These are phyloP conservation scores for Nibea albiflora DNA, from an alignment of 2,113 vertebrate species.

Conservation along the genomic window DNA sequence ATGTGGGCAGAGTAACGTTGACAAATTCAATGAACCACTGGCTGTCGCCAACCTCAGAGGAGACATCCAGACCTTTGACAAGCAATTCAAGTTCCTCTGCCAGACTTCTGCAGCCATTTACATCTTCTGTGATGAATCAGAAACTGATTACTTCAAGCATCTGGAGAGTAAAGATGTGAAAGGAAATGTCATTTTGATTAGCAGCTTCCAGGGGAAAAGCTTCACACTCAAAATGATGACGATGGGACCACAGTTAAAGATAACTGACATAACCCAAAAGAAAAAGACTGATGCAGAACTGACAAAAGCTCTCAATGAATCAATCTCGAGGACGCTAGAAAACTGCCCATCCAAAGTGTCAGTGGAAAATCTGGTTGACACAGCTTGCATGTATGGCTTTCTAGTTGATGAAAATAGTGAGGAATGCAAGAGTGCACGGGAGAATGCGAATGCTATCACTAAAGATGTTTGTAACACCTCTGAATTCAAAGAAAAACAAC, in stretches of 20 bases:
- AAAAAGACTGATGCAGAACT: conserved; percentile 57
- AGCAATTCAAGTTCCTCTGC: conserved; percentile 79
- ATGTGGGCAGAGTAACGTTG: conserved; percentile 30
- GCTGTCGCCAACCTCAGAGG: conserved; percentile 79
- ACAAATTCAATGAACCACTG: conserved; percentile 73
- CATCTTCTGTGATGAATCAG: conserved; percentile 74
- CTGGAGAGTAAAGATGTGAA: conserved; percentile 46
- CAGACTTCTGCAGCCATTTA: conserved; percentile 79
- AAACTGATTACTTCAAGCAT: conserved; percentile 57
- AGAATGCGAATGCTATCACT: conserved; percentile 57
- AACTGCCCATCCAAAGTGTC: conserved; percentile 5
- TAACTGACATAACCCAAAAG: conserved; percentile 13
- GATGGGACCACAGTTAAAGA: conserved; percentile 25
- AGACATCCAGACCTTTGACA: conserved; percentile 66
- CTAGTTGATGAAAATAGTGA: conserved; percentile 67
- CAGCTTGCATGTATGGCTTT: conserved; percentile 58
- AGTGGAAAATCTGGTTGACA: conserved; percentile 48
- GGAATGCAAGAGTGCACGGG: conserved; percentile 60
- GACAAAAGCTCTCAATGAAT: conserved; percentile 19
- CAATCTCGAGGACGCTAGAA: conserved; percentile 20
- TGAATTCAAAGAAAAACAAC: conserved; percentile 65
- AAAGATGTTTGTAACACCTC: conserved; percentile 26
- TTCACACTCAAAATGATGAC: conserved; percentile 30
- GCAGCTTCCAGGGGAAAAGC: conserved; percentile 11
- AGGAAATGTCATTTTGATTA: conserved; percentile 54